Evolutionary conservation across 2,113 vertebrate species (phyloP), one percentile per base, ranked within the genome.

Genomic region (Sander vitreus): DNA sequence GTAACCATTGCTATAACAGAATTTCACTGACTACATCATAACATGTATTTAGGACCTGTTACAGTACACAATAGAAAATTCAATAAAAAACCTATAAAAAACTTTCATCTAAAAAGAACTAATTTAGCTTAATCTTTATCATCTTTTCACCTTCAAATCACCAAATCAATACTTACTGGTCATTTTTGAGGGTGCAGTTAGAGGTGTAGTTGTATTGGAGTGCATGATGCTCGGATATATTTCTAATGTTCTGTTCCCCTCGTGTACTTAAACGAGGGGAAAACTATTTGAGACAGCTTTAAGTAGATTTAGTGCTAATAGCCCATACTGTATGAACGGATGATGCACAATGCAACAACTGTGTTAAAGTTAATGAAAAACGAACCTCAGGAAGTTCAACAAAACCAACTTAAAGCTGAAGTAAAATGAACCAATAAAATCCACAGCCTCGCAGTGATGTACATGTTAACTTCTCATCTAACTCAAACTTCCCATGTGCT

Each of bases 401-500:
- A n/a, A 43, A 58, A 18, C 7, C 39, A n/a, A 57, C 4, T 57
- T 47, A 54, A 65, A 45, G 51, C 11, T 27, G 8, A 36, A 30
- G 23, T 16, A 43, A 47, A 43, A 60, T n/a, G 39, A 73, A 48
- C 3, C 12, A 10, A 16, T 73, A 12, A 21, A 30, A 9, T 21
- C 68, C 16, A 45, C 69, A 47, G 23, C 55, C 19, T 23, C 7
- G 12, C 73, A 43, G 27, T 21, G 19, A 54, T 12, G 1, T 0
- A 6, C 30, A 15, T 16, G 53, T 75, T 19, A 60, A 51, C 55
- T 60, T 43, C 51, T 30, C 55, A 60, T n/a, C 57, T 78, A 33
- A 33, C 30, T 33, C 30, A 33, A 33, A 33, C 30, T 33, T 33
- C 5, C 30, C 30, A 33, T 33, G 30, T 33, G 76, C n/a, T 62